These are phyloP conservation scores for human (Homo sapiens) DNA, from an alignment of 2,113 vertebrate genomes.

Conservation along the genomic window GRCh38 chr6:114385001-114385500, in stretches of 20 bases:
- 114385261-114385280: slow-evolving; percentile 79
- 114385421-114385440: slow-evolving; percentile 70
- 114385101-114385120: not conserved
- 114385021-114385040: not conserved
- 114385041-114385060: not conserved
- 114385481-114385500: slow-evolving; percentile 55
- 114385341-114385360: slow-evolving; percentile 75
- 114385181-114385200: slow-evolving; percentile 57
- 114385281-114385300: slow-evolving; percentile 71
- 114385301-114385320: slow-evolving; percentile 79
- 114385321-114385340: slow-evolving; percentile 70
- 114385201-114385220: slow-evolving; percentile 64
- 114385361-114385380: slow-evolving; percentile 76
- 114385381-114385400: slow-evolving; percentile 70
- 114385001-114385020: not conserved
- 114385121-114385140: not conserved
- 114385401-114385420: not conserved
- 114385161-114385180: slow-evolving; percentile 45
- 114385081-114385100: not conserved
- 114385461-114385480: slow-evolving; percentile 43
- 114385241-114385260: slow-evolving; percentile 81
- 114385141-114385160: not conserved
- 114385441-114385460: slow-evolving; percentile 58
- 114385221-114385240: slow-evolving; percentile 60
- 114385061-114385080: not conserved